phyloP scores from a whole-genome alignment of 2,888 invertebrate species.

The Germaria angustata region DNA sequence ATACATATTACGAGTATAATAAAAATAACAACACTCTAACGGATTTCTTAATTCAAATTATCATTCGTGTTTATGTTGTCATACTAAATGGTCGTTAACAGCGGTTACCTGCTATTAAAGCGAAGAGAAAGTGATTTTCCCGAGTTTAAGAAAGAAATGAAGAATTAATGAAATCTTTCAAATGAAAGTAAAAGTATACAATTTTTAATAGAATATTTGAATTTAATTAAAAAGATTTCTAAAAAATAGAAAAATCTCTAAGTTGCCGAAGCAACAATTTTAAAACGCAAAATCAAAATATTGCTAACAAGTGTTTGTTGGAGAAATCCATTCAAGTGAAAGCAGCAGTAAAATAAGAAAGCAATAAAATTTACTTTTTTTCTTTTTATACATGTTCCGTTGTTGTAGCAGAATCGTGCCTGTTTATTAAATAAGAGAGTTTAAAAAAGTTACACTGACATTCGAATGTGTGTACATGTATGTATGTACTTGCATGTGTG shows the following conservation, averaged over 20 bases:
- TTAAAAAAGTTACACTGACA: neutral
- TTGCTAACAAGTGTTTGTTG: conserved; percentile 34
- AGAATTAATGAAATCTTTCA: neutral
- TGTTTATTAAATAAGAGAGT: neutral
- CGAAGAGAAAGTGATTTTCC: neutral
- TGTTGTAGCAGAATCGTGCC: neutral
- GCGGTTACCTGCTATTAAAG: conserved; percentile 21
- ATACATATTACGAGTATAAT: neutral
- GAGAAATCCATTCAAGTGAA: neutral
- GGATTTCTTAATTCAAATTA: conserved; percentile 58
- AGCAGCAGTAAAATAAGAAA: neutral
- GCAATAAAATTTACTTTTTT: neutral
- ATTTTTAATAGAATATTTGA: neutral
- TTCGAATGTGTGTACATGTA: neutral
- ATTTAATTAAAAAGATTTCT: neutral
- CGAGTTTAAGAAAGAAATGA: neutral
- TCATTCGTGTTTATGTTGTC: conserved; percentile 62
- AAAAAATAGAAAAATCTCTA: neutral
- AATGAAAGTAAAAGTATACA: neutral
- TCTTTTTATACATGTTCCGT: neutral
- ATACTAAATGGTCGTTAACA: conserved; percentile 48
- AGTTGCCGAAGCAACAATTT: neutral
- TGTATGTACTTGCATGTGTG: neutral
- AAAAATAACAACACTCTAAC: conserved; percentile 49
- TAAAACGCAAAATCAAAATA: conserved; percentile 8